phyloP scores from a whole-genome alignment of 2,797 vertebrate genomes.

The Scyliorhinus canicula region DNA sequence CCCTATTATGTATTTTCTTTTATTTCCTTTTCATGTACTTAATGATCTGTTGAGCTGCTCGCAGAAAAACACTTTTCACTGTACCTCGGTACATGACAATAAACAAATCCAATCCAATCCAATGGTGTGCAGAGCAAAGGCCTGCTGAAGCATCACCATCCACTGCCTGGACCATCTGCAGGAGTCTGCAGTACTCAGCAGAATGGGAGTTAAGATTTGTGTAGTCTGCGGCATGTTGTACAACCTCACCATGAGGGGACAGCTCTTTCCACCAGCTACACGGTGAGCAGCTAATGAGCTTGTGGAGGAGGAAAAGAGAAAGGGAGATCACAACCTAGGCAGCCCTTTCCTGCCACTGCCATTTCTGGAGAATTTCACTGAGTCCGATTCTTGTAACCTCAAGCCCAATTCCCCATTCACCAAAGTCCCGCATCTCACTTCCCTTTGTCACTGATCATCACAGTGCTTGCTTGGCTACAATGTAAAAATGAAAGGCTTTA shows the following conservation, averaged over 20 bases:
- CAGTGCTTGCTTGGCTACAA: no score
- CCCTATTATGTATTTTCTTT: no score
- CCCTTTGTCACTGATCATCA: no score
- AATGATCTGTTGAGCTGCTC: no score
- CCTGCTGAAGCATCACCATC: background rate
- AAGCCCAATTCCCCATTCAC: background rate
- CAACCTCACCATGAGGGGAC: no score
- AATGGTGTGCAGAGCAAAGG: background rate
- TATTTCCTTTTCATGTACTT: no score
- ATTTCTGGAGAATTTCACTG: background rate
- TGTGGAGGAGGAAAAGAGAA: background rate
- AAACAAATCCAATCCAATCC: no score
- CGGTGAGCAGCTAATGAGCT: background rate
- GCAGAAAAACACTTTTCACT: no score
- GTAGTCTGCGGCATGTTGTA: background rate
- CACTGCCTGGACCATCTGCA: no score
- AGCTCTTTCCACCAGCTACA: background rate
- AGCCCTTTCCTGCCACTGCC: background rate
- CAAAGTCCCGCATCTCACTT: background rate
- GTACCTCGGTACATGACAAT: no score
- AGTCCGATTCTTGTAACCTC: background rate
- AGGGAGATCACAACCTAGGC: background rate
- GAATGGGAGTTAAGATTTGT: background rate
- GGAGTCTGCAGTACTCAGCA: background rate
- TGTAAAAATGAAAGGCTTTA: background rate